Evolutionary conservation across 2,888 invertebrate species (phyloP), one percentile per base, ranked within the genome.

Genomic region (Rotaria socialis): DNA sequence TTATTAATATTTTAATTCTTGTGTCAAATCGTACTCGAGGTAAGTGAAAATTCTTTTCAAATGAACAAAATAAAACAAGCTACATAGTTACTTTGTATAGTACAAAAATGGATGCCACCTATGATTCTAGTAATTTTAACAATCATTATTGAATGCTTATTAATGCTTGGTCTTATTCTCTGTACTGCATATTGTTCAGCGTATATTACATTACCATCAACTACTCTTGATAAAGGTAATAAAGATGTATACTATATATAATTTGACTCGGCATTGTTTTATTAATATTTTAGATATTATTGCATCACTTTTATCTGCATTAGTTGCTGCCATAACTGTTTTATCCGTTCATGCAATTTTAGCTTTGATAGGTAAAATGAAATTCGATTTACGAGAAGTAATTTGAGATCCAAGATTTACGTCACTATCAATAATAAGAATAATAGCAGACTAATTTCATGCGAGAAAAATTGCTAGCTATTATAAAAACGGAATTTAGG

Each of bases 131-230:
- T 11, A 22, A 14, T 80, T 2, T 22, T 47, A 41, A 0, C 80
- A 80, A n/a, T 80, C 2, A 14, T 80, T 1, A 10, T 80, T 47
- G 80, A 80, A 47, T 11, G 6, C 7, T 24, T 16, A 11, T n/a
- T 80, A n/a, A 80, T 47, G 80, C 41, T 80, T n/a, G 80, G 47
- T 47, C 22, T 80, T 24, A 80, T 80, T n/a, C 24, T 80, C n/a
- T 80, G 80, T 80, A 80, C 47, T 43, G 80, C 80, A n/a, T 4
- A 47, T 43, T 80, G 80, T 80, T 80, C 80, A 22, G 10, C 11
- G 4, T 80, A 80, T 24, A 47, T 80, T 14, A 8, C 80, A 47
- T 22, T 80, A 0, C 2, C 47, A 80, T 7, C 10, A 7, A 41
- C 80, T 11, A 22, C 0, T 11, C 4, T 80, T 24, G 80, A 80